Evolutionary conservation across 1,140 invertebrate genomes (phyloP).

Genomic region (Pygmarrhopalites habei): DNA sequence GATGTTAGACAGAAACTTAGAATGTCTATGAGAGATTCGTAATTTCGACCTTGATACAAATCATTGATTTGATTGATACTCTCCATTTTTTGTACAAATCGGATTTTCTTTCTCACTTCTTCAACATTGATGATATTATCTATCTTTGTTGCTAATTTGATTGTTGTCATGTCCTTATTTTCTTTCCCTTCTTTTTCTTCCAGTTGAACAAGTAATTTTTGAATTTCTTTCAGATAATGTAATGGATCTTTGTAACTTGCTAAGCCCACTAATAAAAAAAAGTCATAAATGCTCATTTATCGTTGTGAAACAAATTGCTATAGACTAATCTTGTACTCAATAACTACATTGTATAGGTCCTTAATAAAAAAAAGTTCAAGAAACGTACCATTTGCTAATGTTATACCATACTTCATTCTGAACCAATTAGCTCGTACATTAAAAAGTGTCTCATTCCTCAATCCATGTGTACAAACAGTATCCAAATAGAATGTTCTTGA

Average conservation of each 20-base stretch:
- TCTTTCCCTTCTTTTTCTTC: neutral
- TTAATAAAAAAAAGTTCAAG: no score
- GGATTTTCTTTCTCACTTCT: conserved; percentile 21
- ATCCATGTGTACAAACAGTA: neutral
- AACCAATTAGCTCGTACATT: conserved; percentile 9
- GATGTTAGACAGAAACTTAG: conserved; percentile 21
- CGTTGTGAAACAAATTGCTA: no score
- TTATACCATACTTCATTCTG: conserved; percentile 9
- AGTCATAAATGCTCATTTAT: no score
- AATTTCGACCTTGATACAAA: conserved; percentile 21
- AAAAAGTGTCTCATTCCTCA: neutral
- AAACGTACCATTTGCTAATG: neutral
- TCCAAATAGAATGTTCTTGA: neutral
- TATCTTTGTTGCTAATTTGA: conserved; percentile 18
- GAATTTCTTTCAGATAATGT: conserved; percentile 12
- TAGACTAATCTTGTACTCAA: no score
- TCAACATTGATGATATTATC: conserved; percentile 28
- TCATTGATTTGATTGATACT: conserved; percentile 24
- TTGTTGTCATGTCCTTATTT: neutral
- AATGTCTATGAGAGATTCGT: conserved; percentile 27
- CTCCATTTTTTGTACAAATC: conserved; percentile 19
- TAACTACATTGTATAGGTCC: no score
- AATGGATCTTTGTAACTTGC: neutral
- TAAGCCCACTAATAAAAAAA: no score
- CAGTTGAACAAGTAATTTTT: neutral